Base-by-base conservation (phyloP, 2,888 invertebrate species). In the Teleiodes luculella region DNA sequence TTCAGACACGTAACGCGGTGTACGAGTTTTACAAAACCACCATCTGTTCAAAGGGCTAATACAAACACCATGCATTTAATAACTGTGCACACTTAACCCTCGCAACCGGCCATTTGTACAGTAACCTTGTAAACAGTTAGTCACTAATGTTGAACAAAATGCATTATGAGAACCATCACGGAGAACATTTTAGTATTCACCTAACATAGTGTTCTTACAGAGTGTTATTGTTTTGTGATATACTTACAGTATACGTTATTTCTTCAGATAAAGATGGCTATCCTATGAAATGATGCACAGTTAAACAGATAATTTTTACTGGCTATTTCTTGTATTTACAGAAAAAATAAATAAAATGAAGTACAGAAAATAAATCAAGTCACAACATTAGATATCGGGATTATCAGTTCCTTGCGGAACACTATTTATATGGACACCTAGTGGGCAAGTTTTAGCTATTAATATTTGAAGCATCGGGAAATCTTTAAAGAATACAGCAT, bases 271-370 rank as follows among this genome's bases (percentile, higher is more conserved):
- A 86, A 90, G 91, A 91, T 90, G 91, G 92, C 92, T 92, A 92
- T 92, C 92, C 92, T 92, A 92, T 92, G 92, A 91, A 92, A 92
- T 92, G 92, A 91, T 91, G 92, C 92, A 93, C 91, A 93, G 92
- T 93, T 93, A 93, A 93, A 93, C 92, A 93, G 91, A 93, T 93
- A 91, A 92, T 92, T 91, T 93, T 92, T 92, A 92, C 91, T 90
- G 85, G 80, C 88, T 83, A 84, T 87, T 86, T 86, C 80, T 86
- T 86, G 85, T 88, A 89, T 90, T 88, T 86, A 88, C 86, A 90
- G 80, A 81, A 79, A n/a, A 80, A 75, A 73, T 73, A 71, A 78
- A 80, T 62, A 67, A 78, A 78, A 73, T 71, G 75, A 74, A 76
- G 65, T 69, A 78, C 72, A 67, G 76, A 75, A 69, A 65, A 72